Evolutionary conservation across 2,888 invertebrate genomes (phyloP).

Genomic region (Deilephila elpenor): DNA sequence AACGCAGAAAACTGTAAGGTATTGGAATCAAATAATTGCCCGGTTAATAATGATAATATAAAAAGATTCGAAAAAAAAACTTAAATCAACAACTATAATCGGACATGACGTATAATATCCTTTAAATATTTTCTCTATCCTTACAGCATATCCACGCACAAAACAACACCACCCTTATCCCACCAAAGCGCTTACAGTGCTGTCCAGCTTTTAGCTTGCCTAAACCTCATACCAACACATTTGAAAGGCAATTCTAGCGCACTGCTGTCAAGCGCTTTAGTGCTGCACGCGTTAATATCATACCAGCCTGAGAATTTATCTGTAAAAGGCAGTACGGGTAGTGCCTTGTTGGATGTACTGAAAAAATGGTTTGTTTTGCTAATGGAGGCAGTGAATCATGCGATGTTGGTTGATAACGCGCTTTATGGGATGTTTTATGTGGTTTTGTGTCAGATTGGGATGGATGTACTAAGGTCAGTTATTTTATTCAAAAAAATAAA

Average conservation of each 20-base stretch:
- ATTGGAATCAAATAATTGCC: too few species aligned
- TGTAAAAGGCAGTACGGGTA: conserved; percentile 57
- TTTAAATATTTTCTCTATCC: neutral
- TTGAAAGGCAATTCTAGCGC: conserved; percentile 57
- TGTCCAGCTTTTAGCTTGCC: conserved; percentile 69
- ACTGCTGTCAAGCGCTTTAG: conserved; percentile 69
- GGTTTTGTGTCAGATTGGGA: conserved; percentile 66
- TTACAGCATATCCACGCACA: conserved; percentile 60
- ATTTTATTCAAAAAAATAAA: neutral
- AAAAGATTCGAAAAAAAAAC: too few species aligned
- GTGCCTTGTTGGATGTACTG: conserved; percentile 59
- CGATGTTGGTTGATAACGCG: conserved; percentile 56
- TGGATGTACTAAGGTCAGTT: conserved; percentile 64
- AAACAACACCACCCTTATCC: conserved; percentile 66
- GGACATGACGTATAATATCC: too few species aligned
- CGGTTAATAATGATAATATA: too few species aligned
- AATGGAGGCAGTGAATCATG: conserved; percentile 63
- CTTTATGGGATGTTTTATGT: conserved; percentile 64
- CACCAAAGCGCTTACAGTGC: conserved; percentile 77
- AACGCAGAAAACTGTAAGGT: too few species aligned
- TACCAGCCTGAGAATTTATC: conserved; percentile 67
- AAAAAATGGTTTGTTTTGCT: conserved; percentile 68
- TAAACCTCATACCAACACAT: conserved; percentile 59
- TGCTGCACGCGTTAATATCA: conserved; percentile 67
- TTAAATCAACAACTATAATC: too few species aligned